These are phyloP conservation scores for Hydra vulgaris DNA, from an alignment of 30 jellyfish, hydroid and myxozoan genomes.

Conservation along the genomic window DNA sequence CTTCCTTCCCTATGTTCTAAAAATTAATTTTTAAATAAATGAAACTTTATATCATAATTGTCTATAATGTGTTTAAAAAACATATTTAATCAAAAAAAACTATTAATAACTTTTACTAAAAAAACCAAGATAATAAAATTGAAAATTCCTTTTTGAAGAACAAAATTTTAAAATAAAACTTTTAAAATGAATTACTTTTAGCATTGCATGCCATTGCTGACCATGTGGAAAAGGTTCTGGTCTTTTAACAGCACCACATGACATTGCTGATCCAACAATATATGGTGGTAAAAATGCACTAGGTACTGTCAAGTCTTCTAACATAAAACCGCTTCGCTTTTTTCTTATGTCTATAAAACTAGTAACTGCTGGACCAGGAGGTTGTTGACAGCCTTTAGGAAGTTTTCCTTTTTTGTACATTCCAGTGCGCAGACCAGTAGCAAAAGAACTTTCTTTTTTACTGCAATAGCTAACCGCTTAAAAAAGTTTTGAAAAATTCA, in stretches of 20 bases:
- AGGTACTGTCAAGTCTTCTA: constrained; percentile 83
- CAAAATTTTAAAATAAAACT: background rate
- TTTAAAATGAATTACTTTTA: constrained; percentile 43
- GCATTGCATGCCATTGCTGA: constrained; percentile 62
- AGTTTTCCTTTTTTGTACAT: constrained; percentile 79
- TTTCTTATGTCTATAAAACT: constrained; percentile 76
- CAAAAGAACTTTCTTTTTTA: constrained; percentile 82
- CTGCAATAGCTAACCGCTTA: constrained; percentile 72
- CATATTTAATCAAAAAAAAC: too few relatives aligned
- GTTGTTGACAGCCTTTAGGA: constrained; percentile 53
- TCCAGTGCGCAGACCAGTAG: constrained; percentile 89
- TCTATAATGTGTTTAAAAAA: background rate
- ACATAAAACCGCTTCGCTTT: constrained; percentile 77
- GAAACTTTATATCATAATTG: background rate
- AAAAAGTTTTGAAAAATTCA: background rate
- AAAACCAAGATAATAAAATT: background rate
- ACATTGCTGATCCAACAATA: constrained; percentile 89
- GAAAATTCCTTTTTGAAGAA: background rate
- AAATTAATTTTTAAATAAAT: background rate
- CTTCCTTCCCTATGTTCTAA: constrained; percentile 47
- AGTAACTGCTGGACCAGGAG: constrained; percentile 93
- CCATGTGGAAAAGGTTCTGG: constrained; percentile 78
- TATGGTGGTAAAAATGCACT: constrained; percentile 82
- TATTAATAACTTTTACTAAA: too few relatives aligned
- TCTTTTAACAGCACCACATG: constrained; percentile 63